A percentile compares a stretch with the other conserved stretches of the same genome.
Evolutionary conservation across 2,113 vertebrate species (phyloP).

Genomic region (Sporophila hypoxantha): DNA sequence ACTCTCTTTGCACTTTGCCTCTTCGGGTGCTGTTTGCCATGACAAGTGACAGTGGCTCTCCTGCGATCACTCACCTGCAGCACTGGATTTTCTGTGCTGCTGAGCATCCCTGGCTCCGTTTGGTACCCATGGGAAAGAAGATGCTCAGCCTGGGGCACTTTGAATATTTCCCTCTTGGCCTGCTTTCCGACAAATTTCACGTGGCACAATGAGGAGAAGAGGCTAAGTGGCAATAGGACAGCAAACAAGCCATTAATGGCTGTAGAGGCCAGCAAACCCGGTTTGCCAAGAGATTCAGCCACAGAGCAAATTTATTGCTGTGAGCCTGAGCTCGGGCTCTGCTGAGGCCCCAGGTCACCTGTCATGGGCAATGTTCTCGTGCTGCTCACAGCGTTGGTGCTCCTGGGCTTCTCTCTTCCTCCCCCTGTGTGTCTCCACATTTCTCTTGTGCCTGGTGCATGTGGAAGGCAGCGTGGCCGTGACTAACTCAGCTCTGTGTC

Average conservation of each 20-base stretch:
- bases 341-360: not conserved
- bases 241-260: not conserved
- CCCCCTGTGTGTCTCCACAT: conserved; percentile 15
- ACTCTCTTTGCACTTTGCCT: conserved; percentile 12
- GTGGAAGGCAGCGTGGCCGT: not conserved
- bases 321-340: not conserved
- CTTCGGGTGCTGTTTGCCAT: not conserved
- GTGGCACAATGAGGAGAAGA: not conserved
- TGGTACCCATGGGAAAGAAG: not conserved
- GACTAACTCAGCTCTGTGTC: not conserved
- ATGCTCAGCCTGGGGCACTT: not conserved
- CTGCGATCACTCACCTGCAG: not conserved
- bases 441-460: conserved; percentile 24
- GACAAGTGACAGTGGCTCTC: not conserved
- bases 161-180: not conserved
- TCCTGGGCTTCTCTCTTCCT: not conserved
- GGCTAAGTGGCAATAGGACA: not conserved
- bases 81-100: accelerated
- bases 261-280: not conserved
- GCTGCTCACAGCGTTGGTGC: not conserved
- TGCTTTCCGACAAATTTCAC: not conserved
- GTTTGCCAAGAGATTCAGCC: not conserved
- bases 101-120: not conserved
- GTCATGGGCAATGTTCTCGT: not conserved
- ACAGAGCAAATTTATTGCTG: accelerated